Conservation (phyloP, 2,113 vertebrate species). For the Furnarius figulus region DNA sequence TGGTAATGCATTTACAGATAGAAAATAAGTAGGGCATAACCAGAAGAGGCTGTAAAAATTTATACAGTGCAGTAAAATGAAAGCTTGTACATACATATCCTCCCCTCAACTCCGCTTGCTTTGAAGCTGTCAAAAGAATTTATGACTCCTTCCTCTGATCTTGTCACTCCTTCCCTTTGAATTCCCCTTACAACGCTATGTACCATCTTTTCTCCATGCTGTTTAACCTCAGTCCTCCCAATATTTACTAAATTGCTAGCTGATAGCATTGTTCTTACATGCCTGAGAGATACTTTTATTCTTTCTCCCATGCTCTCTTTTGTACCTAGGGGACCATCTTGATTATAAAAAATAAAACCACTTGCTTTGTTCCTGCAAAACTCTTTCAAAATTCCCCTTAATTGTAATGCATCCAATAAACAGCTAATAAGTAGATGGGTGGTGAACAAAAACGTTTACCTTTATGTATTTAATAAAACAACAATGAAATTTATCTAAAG, state of each 20-base stretch:
- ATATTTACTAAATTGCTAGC: background rate
- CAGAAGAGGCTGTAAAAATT: background rate
- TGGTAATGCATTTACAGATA: background rate
- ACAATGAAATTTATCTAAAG: background rate
- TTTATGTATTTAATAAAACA: background rate
- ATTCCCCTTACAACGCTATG: background rate
- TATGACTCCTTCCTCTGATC: background rate
- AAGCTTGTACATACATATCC: background rate
- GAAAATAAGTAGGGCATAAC: conserved; percentile 46
- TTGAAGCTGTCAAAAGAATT: conserved; percentile 50
- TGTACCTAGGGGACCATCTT: background rate
- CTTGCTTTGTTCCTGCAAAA: background rate
- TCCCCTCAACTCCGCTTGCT: background rate
- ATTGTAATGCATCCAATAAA: background rate
- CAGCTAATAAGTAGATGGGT: background rate
- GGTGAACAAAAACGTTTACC: background rate
- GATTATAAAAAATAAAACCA: background rate
- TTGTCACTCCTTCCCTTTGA: conserved; percentile 14
- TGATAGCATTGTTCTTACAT: background rate
- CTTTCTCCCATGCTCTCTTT: background rate
- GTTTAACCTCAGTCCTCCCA: background rate
- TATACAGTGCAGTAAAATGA: background rate
- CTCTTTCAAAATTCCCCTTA: background rate
- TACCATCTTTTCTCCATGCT: background rate
- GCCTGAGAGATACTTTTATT: background rate